Percentiles rank a stretch among this genome's conserved stretches.
Conservation (phyloP, 2,888 invertebrate species). For the Alloscopus bannaensis region DNA sequence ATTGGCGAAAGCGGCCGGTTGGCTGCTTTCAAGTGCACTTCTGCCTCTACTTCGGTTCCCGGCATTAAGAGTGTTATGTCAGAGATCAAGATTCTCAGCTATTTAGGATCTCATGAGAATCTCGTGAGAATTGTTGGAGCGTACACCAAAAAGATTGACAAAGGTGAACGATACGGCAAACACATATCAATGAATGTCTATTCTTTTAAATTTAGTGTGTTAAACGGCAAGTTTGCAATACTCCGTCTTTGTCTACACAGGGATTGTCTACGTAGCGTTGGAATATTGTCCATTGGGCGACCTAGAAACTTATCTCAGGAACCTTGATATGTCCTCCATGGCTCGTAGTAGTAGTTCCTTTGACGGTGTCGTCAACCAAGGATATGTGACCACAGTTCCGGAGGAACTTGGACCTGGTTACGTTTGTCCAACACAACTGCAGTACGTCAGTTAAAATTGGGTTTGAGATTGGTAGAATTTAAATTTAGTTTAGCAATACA, state of each 20-base stretch:
- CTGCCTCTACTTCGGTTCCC: constrained; percentile 36
- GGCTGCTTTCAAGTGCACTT: constrained; percentile 54
- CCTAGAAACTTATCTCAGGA: constrained; percentile 28
- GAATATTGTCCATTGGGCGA: constrained; percentile 56
- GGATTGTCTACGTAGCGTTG: constrained; percentile 51
- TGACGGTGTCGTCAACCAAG: constrained; percentile 1
- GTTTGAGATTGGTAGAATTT: no score
- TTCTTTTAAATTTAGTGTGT: no score
- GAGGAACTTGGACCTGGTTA: no score
- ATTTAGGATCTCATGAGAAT: constrained; percentile 64
- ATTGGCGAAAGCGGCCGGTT: neutral
- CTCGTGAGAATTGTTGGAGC: constrained; percentile 62
- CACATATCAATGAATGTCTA: neutral
- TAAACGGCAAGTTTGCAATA: no score
- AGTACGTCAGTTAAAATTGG: no score
- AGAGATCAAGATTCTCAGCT: constrained; percentile 64
- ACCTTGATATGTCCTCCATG: neutral
- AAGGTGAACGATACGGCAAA: constrained; percentile 6
- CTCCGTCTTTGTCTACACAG: neutral
- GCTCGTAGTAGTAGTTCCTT: no score
- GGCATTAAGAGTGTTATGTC: constrained; percentile 47
- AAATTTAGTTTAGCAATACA: no score
- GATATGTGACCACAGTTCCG: constrained; percentile 14
- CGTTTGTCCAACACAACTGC: neutral
- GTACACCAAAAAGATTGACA: constrained; percentile 51